Evolutionary conservation across 2,797 vertebrate genomes (phyloP), one percentile per base, ranked within the genome.

Genomic region (Tauraco hartlaubi): DNA sequence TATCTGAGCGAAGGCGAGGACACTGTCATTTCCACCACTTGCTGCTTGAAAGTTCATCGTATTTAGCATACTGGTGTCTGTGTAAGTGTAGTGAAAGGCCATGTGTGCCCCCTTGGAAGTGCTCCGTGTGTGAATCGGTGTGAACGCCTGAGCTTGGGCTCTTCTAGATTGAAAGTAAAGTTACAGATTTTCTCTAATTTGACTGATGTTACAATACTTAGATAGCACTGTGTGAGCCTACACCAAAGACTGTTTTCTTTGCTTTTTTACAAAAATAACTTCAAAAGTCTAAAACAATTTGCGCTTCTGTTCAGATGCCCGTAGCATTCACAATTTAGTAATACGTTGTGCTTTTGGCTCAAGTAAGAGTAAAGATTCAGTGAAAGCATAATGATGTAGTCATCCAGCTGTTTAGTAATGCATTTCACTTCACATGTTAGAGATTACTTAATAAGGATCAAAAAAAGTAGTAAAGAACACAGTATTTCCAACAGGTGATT

Each of bases 31-130:
- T 67, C 48, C 19, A 59, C 37, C 37, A 28, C 46, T 54, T 68
- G 41, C 46, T 77, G 75, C 81, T 93, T 73, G 41, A 52, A 84
- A 84, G 28, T 68, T 37, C 26, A 12, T 23, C 1, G 0, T 28
- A 20, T 62, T 78, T 73, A 74, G n/a, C 21, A 6, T 52, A 31
- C 31, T 49, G 17, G 19, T 85, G 63, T 35, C 35, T 66, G 1
- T 22, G 6, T 25, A 21, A 66, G 15, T 61, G 15, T 62, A 69
- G 21, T 28, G 41, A 31, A 84, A 68, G 43, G 31, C 26, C n/a
- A 4, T 0, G 0, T 59, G 5, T 22, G 52, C 55, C 7, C 1
- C 29, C 41, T n/a, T n/a, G n/a, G 18, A 74, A 80, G 23, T 67
- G 68, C 15, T 80, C 64, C 0, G 54, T 10, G 13, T 41, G 26